Conservation (phyloP, 2,797 vertebrate species). For the Heterohyrax brucei region DNA sequence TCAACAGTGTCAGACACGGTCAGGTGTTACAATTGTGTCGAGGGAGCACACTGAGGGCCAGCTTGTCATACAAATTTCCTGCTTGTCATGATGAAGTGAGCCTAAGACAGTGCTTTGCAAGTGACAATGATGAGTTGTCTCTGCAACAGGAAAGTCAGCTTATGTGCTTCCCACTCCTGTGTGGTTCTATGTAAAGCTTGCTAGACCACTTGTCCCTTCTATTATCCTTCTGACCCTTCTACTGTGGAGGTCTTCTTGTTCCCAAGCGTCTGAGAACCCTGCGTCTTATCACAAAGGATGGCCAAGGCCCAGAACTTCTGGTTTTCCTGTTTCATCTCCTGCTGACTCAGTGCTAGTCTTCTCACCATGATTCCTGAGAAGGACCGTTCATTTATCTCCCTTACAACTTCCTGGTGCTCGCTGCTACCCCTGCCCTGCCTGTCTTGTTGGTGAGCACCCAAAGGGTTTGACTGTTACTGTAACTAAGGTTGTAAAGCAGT, state of each 20-base stretch:
- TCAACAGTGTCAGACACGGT: background rate
- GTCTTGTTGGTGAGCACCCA: background rate
- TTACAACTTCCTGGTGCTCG: background rate
- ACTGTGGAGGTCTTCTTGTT: background rate
- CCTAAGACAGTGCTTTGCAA: constrained; percentile 30
- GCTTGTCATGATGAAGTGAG: background rate
- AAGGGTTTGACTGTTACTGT: background rate
- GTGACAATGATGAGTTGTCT: background rate
- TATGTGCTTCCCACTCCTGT: background rate
- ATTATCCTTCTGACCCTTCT: background rate
- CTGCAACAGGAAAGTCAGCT: background rate
- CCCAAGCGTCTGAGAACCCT: background rate
- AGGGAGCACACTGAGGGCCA: background rate
- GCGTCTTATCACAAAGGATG: background rate
- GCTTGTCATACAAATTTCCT: background rate
- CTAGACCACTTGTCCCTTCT: background rate
- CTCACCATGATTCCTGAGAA: background rate
- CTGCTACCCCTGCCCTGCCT: background rate
- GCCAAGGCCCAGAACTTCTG: background rate
- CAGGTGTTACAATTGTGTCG: background rate
- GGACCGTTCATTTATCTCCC: background rate
- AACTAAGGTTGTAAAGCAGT: constrained; percentile 6
- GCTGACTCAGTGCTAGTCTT: background rate
- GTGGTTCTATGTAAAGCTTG: background rate
- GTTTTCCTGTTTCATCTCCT: background rate